A percentile compares a stretch with the other conserved stretches of the same genome.
phyloP scores from a whole-genome alignment of 2,888 invertebrate genomes.

The Caenorhabditis uteleia region DNA sequence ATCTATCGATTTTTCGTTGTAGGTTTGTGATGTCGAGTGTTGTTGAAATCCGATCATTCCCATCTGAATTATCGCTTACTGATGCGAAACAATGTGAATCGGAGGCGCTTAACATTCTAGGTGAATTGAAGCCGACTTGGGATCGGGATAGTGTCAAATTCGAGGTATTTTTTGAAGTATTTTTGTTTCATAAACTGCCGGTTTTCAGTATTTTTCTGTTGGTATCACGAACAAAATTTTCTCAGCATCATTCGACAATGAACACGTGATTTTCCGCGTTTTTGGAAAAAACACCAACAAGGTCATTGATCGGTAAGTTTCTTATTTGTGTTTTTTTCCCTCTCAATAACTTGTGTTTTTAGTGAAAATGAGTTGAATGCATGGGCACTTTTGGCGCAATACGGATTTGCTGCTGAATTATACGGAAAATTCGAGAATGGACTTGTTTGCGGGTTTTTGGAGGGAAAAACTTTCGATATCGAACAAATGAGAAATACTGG shows the following conservation, averaged over 20 bases:
- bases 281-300: constrained; percentile 68
- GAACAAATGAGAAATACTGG: constrained; percentile 67
- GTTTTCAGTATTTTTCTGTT: constrained; percentile 59
- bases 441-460: constrained; percentile 81
- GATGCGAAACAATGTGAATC: constrained; percentile 19
- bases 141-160: constrained; percentile 28
- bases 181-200: background rate
- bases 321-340: constrained; percentile 15
- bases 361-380: constrained; percentile 59
- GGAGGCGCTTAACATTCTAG: constrained; percentile 25
- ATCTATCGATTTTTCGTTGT: too few species aligned
- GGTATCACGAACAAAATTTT: constrained; percentile 69
- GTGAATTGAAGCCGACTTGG: constrained; percentile 44
- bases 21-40: too few species aligned
- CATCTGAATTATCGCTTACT: constrained; percentile 13
- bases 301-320: constrained; percentile 63
- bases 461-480: constrained; percentile 76
- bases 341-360: constrained; percentile 8
- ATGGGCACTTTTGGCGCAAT: constrained; percentile 52
- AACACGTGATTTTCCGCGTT: constrained; percentile 65
- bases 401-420: constrained; percentile 80
- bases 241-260: constrained; percentile 32
- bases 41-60: too few species aligned
- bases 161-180: constrained; percentile 28
- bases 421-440: constrained; percentile 93